Base-by-base conservation (phyloP, 2,797 vertebrate species). In the Cyclopterus lumpus region DNA sequence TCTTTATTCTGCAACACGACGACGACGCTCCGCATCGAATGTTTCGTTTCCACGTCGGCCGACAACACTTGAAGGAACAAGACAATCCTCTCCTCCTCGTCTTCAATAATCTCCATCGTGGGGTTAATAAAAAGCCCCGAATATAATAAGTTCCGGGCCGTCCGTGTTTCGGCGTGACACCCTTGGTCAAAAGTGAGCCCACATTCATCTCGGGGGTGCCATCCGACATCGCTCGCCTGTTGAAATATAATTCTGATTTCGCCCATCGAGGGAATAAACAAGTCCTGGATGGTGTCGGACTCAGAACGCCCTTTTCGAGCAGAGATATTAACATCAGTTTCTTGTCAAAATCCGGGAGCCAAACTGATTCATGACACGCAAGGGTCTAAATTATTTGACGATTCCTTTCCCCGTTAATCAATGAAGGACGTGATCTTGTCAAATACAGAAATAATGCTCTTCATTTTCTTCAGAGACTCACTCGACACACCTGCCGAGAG, bases 171-270 rank as follows among this genome's bases (percentile, higher is more conserved):
- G 68, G 68, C 77, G 70, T 71, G 58, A 73, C 30, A 67, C 32
- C n/a, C 49, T 75, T 73, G 6, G 34, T 38, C 7, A 54, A 61
- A 80, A 77, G 30, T 69, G 28, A 66, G 48, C 6, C 12, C 15
- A 10, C 55, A 53, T 58, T 85, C 51, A 53, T 61, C 66, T 67
- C 7, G 26, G 4, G 10, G 6, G 42, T 60, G 61, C 16, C 46
- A 51, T 64, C 73, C 65, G 77, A 80, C 70, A 71, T 54, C 10
- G 24, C 55, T 65, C 48, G 24, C 66, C 51, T 65, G 36, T 54
- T 55, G 57, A 84, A 80, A 84, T 59, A 65, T 53, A 67, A 82
- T 82, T 67, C 67, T 61, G 48, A 80, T 40, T 86, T 70, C 69
- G 30, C 40, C 51, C 46, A 26, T 28, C 11, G 15, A 81, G 69